Conservation (phyloP, 2,113 vertebrate species). For the Centropristis striata region DNA sequence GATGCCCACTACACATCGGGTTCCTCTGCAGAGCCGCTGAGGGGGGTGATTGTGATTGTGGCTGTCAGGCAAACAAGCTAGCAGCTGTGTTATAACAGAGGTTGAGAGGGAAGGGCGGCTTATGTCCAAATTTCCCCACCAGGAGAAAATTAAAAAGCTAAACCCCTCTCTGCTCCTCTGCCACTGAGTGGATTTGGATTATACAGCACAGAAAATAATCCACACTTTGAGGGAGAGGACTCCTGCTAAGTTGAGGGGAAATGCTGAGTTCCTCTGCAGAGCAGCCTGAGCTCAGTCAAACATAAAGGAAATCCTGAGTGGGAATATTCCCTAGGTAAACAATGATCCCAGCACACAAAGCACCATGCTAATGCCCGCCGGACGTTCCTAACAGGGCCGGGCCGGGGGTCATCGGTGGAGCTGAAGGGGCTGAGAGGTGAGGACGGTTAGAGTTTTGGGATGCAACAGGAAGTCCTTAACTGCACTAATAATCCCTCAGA, state of each 20-base stretch:
- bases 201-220: constrained; percentile 62
- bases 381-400: constrained; percentile 55
- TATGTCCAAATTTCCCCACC: constrained; percentile 50
- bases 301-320: constrained; percentile 77
- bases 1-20: not conserved
- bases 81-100: constrained; percentile 36
- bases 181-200: constrained; percentile 69
- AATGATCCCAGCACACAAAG: constrained; percentile 56
- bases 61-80: constrained; percentile 1
- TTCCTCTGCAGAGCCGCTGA: not conserved
- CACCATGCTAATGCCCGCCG: constrained; percentile 46
- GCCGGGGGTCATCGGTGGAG: not conserved
- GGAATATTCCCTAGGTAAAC: constrained; percentile 65
- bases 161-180: constrained; percentile 48
- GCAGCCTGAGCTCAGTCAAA: constrained; percentile 50
- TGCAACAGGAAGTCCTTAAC: constrained; percentile 29
- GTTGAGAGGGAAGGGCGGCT: constrained; percentile 13
- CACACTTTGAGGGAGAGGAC: constrained; percentile 38
- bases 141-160: constrained; percentile 62
- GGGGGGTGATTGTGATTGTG: not conserved
- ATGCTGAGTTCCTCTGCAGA: constrained; percentile 59
- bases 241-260: constrained; percentile 59
- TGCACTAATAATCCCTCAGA: not conserved
- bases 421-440: not conserved
- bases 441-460: constrained; percentile 39